Evolutionary conservation across 2,888 invertebrate genomes (phyloP), one percentile per base, ranked within the genome.

Genomic region (Pammene fasciana): DNA sequence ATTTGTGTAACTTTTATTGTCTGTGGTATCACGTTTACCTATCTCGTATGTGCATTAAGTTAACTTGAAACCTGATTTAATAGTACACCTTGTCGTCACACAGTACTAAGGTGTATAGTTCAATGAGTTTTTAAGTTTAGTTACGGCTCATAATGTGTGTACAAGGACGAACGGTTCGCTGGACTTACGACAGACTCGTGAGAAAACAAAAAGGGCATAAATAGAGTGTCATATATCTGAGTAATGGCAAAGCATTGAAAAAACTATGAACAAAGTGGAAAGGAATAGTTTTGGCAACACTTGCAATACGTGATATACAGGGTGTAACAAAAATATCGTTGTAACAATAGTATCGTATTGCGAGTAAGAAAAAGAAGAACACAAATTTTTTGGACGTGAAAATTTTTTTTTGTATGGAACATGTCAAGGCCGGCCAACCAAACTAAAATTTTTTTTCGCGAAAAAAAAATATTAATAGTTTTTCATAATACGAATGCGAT

Each of bases 1-100:
- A 16, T 68, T 52, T 64, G 57, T 45, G 64, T 57, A 52, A 64
- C 64, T 45, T 55, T 64, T 64, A 64, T 68, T 64, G 64, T 65
- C 14, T 52, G 14, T 38, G 57, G 52, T 43, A 50, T n/a, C 34
- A 34, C 34, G 54, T 54, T 54, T 54, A 34, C 9, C 50, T 26
- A 50, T 26, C 26, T 8, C 26, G 18, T 13, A 50, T 50, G 18
- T 11, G 11, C 16, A 50, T 18, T 18, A 26, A 11, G 8, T 11
- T 11, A 11, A 10, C 11, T 50, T 50, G 9, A 26, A 50, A 50
- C 0, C 11, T 10, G 16, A 48, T 48, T 48, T 10, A 16, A 48
- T 10, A 16, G 7, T 50, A 50, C 26, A 26, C 11, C 13, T 26
- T 50, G 18, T 0, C 18, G 5, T 18, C 50, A 50, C 13, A 11